Conservation (phyloP, 2,888 invertebrate genomes). For the Lycia hirtaria region DNA sequence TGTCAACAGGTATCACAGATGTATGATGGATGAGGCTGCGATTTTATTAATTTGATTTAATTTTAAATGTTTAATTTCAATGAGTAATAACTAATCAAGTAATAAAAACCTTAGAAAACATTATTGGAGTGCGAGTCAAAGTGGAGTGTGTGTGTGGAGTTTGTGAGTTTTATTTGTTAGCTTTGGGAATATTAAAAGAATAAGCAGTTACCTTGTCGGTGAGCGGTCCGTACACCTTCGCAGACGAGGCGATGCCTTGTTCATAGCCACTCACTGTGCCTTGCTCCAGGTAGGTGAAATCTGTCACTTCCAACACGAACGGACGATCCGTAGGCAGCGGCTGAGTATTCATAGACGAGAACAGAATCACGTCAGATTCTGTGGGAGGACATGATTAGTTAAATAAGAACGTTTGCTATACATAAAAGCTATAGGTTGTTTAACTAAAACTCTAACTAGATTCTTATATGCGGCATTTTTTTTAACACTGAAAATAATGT, state of each 20-base stretch:
- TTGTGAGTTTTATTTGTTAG: no score
- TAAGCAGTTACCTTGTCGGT: conserved; percentile 52
- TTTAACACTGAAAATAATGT: no score
- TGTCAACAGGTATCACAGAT: no score
- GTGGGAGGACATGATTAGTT: conserved; percentile 12
- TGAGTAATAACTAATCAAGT: no score
- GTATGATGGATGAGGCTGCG: no score
- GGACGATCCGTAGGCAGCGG: conserved; percentile 49
- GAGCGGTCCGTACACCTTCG: conserved; percentile 35
- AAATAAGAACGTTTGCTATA: neutral
- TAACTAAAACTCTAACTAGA: no score
- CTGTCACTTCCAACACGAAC: conserved; percentile 55
- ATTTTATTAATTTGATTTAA: no score
- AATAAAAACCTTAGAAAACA: no score
- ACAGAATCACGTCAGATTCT: conserved; percentile 55
- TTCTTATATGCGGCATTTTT: no score
- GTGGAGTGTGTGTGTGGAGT: neutral
- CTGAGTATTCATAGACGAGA: conserved; percentile 45
- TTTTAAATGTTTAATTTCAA: no score
- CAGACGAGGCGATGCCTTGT: neutral
- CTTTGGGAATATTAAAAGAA: no score
- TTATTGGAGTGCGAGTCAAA: neutral
- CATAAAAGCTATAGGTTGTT: neutral
- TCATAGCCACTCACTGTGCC: conserved; percentile 34
- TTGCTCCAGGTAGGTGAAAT: conserved; percentile 30